Conservation (phyloP, 2,797 vertebrate species). For the Peromyscus nudipes region DNA sequence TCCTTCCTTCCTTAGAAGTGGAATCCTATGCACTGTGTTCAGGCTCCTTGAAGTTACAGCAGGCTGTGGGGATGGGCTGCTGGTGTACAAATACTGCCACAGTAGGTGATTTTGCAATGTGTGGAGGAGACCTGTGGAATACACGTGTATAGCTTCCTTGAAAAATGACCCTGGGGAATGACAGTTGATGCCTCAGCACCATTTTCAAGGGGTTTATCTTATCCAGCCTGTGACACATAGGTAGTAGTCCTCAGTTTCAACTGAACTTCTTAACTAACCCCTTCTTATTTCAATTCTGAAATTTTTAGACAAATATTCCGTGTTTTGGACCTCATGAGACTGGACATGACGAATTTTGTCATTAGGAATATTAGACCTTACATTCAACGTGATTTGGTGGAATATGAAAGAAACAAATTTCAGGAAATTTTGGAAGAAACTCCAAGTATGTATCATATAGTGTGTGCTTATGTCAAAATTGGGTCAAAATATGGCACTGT, state of each 20-base stretch:
- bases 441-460: slow-evolving; percentile 89
- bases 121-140: not conserved
- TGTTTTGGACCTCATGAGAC: slow-evolving; percentile 94
- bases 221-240: not conserved
- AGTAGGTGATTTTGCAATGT: slow-evolving; percentile 26
- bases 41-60: slow-evolving; percentile 35
- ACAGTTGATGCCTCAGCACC: not conserved
- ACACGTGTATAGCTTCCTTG: not conserved
- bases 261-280: not conserved
- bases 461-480: not conserved
- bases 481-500: not conserved
- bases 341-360: slow-evolving; percentile 95
- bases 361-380: slow-evolving; percentile 93
- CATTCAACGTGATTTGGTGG: slow-evolving; percentile 92
- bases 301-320: slow-evolving; percentile 92
- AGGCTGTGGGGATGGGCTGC: not conserved
- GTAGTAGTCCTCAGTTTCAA: slow-evolving; percentile 18
- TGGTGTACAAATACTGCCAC: not conserved
- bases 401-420: slow-evolving; percentile 94
- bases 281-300: slow-evolving; percentile 59
- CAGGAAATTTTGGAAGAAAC: slow-evolving; percentile 95
- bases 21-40: slow-evolving; percentile 9
- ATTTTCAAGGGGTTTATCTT: not conserved
- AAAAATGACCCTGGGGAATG: slow-evolving; percentile 19
- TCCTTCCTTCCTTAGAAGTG: not conserved